These are phyloP conservation scores for Xiphydria camelus DNA, from an alignment of 2,888 invertebrate genomes.

Conservation along the genomic window DNA sequence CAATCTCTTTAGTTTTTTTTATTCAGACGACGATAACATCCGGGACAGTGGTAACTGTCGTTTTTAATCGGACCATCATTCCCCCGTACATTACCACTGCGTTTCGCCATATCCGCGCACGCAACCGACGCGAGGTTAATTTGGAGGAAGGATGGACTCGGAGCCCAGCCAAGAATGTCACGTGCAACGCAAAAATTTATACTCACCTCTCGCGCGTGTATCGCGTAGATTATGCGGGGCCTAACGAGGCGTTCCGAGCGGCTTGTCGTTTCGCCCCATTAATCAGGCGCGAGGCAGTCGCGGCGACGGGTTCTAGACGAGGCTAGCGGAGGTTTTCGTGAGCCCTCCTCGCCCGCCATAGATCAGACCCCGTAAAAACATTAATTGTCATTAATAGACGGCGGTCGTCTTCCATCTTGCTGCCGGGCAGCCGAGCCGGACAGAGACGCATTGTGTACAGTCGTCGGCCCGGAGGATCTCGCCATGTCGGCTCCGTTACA, in stretches of 20 bases:
- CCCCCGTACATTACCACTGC: too few species aligned
- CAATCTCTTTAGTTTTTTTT: too few species aligned
- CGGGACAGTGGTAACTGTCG: too few species aligned
- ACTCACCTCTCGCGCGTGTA: neutral
- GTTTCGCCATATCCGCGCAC: too few species aligned
- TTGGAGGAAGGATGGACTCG: too few species aligned
- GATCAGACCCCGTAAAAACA: conserved; percentile 27
- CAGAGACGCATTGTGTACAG: conserved; percentile 10
- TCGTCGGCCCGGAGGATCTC: conserved; percentile 18
- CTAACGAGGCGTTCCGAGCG: neutral
- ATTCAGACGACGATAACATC: too few species aligned
- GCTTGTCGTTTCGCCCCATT: neutral
- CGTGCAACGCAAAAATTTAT: conserved; percentile 1
- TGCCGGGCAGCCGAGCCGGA: conserved; percentile 2
- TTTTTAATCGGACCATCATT: too few species aligned
- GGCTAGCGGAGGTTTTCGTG: neutral
- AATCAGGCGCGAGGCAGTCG: neutral
- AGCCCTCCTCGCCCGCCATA: conserved; percentile 6
- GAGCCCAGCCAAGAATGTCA: too few species aligned
- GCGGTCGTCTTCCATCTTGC: conserved; percentile 20
- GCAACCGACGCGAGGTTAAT: too few species aligned
- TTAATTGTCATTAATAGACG: conserved; percentile 34
- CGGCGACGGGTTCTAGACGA: too few species aligned
- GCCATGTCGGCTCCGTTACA: conserved; percentile 38
- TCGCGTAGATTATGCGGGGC: neutral